Base-by-base conservation (phyloP, 1,140 invertebrate genomes). In the Eufriesea mexicana region DNA sequence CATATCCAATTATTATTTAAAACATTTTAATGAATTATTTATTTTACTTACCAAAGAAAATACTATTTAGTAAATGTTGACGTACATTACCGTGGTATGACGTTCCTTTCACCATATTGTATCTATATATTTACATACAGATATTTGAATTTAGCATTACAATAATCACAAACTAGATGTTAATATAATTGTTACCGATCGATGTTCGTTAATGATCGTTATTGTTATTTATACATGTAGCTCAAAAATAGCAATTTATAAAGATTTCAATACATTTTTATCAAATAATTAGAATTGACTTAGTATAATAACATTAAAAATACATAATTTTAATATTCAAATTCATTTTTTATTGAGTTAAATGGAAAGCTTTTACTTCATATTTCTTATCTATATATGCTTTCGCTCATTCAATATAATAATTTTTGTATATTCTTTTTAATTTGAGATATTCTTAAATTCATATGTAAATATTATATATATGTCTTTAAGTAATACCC, bases 21-120 rank as follows among this genome's bases (percentile, higher is more conserved):
- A 62, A 28, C n/a, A 54, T 28, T 51, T 79, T 47, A 59, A 70
- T 23, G 42, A 42, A 35, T 71, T 73, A 80, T 80, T 80, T 80
- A 80, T 80, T 74, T 54, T 80, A 73, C 16, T 73, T 59, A 64
- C 78, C 78, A 80, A 80, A 80, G 78, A 80, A 42, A 54, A 45
- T 67, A 78, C 62, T 28, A 45, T 80, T 74, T 47, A 64, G 25
- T 71, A 79, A 47, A 47, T 57, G 14, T 42, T 59, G 10, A 61
- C 6, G 16, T 64, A 42, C 35, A 80, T 80, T 80, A 59, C 51
- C 35, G 35, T 80, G 70, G 78, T 80, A 74, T 74, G 57, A 80
- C 57, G 78, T 80, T 80, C 78, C 78, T 80, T 80, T 80, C 70
- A 80, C 54, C 23, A 64, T 64, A 73, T 28, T 62, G n/a, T 64